A percentile compares a stretch with the other conserved stretches of the same genome.
Evolutionary conservation across 2,113 vertebrate genomes (phyloP).

Genomic region (Pyxicephalus adspersus): DNA sequence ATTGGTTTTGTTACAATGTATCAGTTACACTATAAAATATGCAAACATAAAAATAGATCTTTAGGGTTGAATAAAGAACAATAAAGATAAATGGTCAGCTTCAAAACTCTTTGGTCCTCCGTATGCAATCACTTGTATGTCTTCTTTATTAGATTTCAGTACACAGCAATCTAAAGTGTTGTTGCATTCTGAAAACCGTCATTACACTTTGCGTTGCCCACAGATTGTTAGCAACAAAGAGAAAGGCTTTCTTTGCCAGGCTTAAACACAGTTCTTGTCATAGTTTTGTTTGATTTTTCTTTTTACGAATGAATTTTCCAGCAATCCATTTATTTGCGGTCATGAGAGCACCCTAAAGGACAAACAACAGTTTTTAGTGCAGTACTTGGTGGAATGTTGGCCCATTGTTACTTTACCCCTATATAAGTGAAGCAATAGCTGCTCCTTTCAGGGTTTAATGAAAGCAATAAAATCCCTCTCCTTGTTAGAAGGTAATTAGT

Average conservation of each 20-base stretch:
- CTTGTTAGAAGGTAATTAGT: constrained; percentile 3
- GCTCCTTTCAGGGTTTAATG: constrained; percentile 11
- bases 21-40: no score
- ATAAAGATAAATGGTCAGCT: no score
- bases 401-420: not conserved
- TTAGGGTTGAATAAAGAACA: no score
- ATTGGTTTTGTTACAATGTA: no score
- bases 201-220: no score
- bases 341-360: not conserved
- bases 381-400: constrained; percentile 24
- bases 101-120: no score
- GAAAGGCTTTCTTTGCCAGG: not conserved
- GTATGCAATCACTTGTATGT: no score
- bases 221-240: not conserved
- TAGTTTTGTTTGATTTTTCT: not conserved
- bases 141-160: no score
- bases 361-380: not conserved
- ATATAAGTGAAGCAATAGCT: not conserved
- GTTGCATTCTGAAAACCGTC: no score
- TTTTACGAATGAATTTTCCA: not conserved
- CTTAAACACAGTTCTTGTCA: not conserved
- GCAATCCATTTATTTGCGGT: not conserved
- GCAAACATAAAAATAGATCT: no score
- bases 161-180: no score
- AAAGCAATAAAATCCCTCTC: not conserved